Percentiles rank a stretch among this genome's conserved stretches.
Conservation (phyloP, 2,888 invertebrate genomes). For the Panopea generosa region DNA sequence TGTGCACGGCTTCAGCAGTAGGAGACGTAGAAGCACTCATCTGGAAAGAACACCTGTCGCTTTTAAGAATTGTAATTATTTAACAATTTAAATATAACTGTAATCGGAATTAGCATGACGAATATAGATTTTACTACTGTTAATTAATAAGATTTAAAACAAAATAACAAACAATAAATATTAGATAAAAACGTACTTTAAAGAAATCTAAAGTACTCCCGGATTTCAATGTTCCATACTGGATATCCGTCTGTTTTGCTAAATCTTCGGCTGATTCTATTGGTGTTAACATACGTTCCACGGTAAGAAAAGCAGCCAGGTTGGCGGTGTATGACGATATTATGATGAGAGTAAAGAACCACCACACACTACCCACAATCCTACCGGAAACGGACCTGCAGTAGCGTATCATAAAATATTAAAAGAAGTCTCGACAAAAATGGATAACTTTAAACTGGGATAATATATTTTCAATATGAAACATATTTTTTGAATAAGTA, state of each 20-base stretch:
- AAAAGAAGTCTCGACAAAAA: neutral
- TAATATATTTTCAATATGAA: neutral
- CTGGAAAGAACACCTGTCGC: too few relatives aligned
- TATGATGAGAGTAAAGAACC: slow-evolving; percentile 99
- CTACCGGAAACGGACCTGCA: slow-evolving; percentile 93
- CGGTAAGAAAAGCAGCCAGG: slow-evolving; percentile 96
- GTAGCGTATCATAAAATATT: neutral
- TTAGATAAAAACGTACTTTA: too few relatives aligned
- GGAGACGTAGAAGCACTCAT: too few relatives aligned
- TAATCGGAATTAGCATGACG: too few relatives aligned
- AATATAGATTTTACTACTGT: too few relatives aligned
- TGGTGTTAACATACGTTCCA: slow-evolving; percentile 98
- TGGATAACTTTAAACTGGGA: neutral
- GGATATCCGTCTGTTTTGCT: slow-evolving; percentile 89
- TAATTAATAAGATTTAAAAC: too few relatives aligned
- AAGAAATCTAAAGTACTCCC: slow-evolving; percentile 96
- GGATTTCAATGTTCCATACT: slow-evolving; percentile 89
- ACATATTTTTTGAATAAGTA: neutral
- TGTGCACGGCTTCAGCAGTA: too few relatives aligned
- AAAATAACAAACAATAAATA: too few relatives aligned
- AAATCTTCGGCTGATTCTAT: slow-evolving; percentile 96
- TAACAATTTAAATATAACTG: too few relatives aligned
- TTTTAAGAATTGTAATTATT: too few relatives aligned
- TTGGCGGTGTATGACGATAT: slow-evolving; percentile 99
- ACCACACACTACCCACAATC: slow-evolving; percentile 99